Evolutionary conservation across 2,113 vertebrate genomes (phyloP).

Genomic region (Hemiprocne comata): DNA sequence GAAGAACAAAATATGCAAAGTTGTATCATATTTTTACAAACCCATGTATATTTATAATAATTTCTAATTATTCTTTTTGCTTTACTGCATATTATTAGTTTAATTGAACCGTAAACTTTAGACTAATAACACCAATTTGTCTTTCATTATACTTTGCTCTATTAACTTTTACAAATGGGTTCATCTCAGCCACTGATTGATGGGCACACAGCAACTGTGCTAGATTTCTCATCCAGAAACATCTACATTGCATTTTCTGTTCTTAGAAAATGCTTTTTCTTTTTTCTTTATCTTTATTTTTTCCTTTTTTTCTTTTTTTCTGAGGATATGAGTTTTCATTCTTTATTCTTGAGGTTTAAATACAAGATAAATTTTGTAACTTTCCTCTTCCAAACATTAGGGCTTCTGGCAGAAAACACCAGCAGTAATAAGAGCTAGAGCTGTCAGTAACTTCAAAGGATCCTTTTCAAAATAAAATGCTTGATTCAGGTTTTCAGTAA

Average conservation of each 20-base stretch:
- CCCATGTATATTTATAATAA: conserved; percentile 37
- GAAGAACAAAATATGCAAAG: neutral
- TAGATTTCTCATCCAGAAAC: neutral
- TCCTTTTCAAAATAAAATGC: neutral
- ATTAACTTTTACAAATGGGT: conserved; percentile 56
- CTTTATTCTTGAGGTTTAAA: neutral
- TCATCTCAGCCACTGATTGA: conserved; percentile 34
- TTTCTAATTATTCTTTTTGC: conserved; percentile 61
- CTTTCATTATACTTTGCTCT: conserved; percentile 66
- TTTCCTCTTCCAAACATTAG: neutral
- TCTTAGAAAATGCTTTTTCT: neutral
- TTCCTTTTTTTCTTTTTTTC: no score
- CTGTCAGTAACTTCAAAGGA: neutral
- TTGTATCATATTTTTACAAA: conserved; percentile 27
- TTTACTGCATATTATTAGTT: conserved; percentile 54
- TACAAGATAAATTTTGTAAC: neutral
- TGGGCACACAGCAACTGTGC: neutral
- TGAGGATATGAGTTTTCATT: neutral
- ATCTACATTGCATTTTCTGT: neutral
- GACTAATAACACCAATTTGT: conserved; percentile 57
- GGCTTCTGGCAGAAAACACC: neutral
- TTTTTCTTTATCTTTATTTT: no score
- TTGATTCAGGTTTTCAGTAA: neutral
- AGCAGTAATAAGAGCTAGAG: neutral
- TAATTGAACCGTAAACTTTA: conserved; percentile 52